Base-by-base conservation (phyloP, 2,888 invertebrate species). In the Helicoverpa assulta region DNA sequence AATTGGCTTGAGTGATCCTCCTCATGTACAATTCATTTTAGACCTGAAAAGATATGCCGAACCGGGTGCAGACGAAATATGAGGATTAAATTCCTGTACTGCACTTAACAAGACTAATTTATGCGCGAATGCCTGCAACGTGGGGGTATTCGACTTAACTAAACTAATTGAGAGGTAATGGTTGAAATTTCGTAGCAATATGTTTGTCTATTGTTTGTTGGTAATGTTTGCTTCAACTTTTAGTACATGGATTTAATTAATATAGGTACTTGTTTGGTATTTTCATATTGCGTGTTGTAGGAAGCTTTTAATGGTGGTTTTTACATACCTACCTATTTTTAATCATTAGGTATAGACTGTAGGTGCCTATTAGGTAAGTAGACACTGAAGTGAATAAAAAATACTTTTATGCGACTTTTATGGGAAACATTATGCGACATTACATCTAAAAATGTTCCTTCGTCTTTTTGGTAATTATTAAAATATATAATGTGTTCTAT, bases 81-180 rank as follows among this genome's bases (percentile, higher is more conserved):
- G 94, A 93, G 95, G 94, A 95, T 95, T 95, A 95, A 95, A 95
- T 94, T 95, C 94, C 93, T 92, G 94, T 91, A 93, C 91, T 94
- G 94, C 94, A 94, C 93, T 95, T 95, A 95, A 95, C 94, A 91
- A 94, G 94, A 92, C 94, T 94, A 95, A 95, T 95, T 95, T 95
- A 94, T 94, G 93, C 92, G 87, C 88, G 90, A 89, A 88, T 90
- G 91, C 91, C 81, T 89, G 90, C 88, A 90, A 76, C 85, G 82
- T 52, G 62, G 78, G 78, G 86, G 86, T 84, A 85, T 88, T 89
- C 85, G 86, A 89, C 88, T 89, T 90, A 93, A 94, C 93, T 92
- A 92, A 94, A 92, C 94, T 94, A 95, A 95, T 95, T 93, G 94
- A 94, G 94, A 92, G 92, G 92, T 92, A 93, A 93, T 93, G 92